Percentiles rank a stretch among this genome's conserved stretches.
Evolutionary conservation across 2,113 vertebrate species (phyloP).

Genomic region (Entosphenus tridentatus): DNA sequence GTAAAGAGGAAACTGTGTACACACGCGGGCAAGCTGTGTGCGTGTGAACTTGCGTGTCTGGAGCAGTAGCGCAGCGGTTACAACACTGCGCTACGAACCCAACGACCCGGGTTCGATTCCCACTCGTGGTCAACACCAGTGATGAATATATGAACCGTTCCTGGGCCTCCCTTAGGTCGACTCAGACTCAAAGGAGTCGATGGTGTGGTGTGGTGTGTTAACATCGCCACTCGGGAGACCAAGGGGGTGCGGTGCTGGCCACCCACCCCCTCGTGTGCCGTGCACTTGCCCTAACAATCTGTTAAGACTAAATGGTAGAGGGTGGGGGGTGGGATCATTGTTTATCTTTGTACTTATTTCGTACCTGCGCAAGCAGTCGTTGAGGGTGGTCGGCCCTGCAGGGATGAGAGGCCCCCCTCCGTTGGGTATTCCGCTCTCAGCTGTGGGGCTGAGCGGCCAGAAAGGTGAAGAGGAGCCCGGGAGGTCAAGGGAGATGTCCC

Average conservation of each 20-base stretch:
- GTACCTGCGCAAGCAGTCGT: conserved; percentile 84
- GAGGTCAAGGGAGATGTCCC: conserved; percentile 93
- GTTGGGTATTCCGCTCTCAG: conserved; percentile 62
- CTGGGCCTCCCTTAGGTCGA: no score
- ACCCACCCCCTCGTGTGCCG: accelerated
- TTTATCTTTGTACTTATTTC: background rate
- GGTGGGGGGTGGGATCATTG: no score
- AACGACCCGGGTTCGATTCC: no score
- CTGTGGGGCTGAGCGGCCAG: conserved; percentile 88
- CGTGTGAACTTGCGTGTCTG: no score
- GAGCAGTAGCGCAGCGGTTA: no score
- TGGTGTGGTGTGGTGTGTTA: background rate
- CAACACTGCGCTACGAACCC: no score
- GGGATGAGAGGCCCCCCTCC: conserved; percentile 51
- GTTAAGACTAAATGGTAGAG: no score
- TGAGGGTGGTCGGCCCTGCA: conserved; percentile 71
- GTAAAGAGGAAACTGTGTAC: no score
- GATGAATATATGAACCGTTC: no score
- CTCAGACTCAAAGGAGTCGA: background rate
- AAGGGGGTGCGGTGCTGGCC: background rate
- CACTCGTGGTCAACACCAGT: no score
- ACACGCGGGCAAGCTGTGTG: no score
- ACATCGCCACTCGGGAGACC: background rate
- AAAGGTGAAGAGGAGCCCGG: conserved; percentile 89
- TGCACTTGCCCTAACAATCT: no score